Evolutionary conservation across 2,797 vertebrate species (phyloP), one percentile per base, ranked within the genome.

Genomic region (Etheostoma perlongum): DNA sequence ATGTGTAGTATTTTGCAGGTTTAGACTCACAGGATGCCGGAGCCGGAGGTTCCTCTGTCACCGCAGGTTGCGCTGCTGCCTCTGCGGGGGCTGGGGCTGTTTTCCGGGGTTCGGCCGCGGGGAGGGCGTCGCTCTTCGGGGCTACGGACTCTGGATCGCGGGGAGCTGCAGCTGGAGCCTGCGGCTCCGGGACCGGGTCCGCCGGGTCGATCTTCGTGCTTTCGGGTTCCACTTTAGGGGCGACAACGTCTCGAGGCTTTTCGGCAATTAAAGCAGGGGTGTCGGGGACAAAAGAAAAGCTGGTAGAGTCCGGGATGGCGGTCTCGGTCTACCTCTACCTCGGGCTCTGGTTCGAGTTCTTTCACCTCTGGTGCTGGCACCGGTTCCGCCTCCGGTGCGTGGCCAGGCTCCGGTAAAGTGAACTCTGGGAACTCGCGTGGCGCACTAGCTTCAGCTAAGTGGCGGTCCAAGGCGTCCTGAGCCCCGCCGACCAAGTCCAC

Each of bases 401-500:
- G 49, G 13, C 11, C 42, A 1, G 70, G 74, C 27, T 87, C 87
- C 4, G 14, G 44, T 44, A 76, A 72, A 19, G 36, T 40, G 36
- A 40, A 40, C 36, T 40, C 36, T 1, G 77, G 77, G 55, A 52
- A 64, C 71, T 85, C 90, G 0, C 70, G 76, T n/a, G 83, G 74
- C 52, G 74, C 77, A 44, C 49, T 59, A 14, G 88, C 89, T 55
- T 88, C 91, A 2, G 89, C 89, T n/a, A 79, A 79, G 90, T 94
- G 93, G 42, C 92, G 73, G 57, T 94, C 85, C 72, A 93, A 42
- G 9, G 90, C 89, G 84, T 94, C 94, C 67, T 76, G 82, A 47
- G 92, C 93, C 12, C 93, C 93, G 57, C 94, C 94, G 83, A 94
- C 92, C 79, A 95, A 40, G 86, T 95, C 91, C 66, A 93, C 91